These are phyloP conservation scores for Phymatocera aterrima DNA, from an alignment of 2,888 invertebrate species.

Conservation along the genomic window DNA sequence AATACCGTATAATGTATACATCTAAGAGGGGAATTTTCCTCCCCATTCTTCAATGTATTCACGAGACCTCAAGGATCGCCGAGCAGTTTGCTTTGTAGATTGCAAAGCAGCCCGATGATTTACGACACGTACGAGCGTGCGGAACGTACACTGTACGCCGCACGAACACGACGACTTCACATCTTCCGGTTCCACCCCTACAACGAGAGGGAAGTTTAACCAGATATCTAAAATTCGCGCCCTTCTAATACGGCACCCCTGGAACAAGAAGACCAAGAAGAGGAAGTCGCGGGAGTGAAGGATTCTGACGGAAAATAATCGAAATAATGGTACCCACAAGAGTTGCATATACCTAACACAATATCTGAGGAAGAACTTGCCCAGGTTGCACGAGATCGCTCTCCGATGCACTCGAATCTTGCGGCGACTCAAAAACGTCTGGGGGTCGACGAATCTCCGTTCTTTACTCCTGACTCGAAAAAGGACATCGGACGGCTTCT, in stretches of 20 bases:
- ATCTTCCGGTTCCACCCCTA: conserved; percentile 15
- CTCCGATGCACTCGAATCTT: too few species aligned
- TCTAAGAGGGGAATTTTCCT: background rate
- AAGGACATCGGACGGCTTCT: too few species aligned
- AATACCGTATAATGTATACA: conserved; percentile 5
- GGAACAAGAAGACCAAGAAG: background rate
- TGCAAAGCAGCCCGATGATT: conserved; percentile 40
- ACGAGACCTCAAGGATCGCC: conserved; percentile 18
- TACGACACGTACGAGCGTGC: conserved; percentile 21
- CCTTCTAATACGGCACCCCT: background rate
- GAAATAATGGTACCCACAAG: too few species aligned
- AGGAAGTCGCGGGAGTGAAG: too few species aligned
- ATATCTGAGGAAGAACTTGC: too few species aligned
- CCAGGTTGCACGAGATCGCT: too few species aligned
- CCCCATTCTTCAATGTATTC: background rate
- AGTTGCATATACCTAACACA: too few species aligned
- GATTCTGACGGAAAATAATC: too few species aligned
- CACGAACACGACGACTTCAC: conserved; percentile 14
- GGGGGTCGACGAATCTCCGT: too few species aligned
- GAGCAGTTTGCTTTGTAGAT: conserved; percentile 29
- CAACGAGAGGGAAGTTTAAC: background rate
- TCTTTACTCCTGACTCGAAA: too few species aligned
- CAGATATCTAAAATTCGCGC: conserved; percentile 12
- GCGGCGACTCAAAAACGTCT: too few species aligned
- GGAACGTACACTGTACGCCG: conserved; percentile 1